phyloP scores from a whole-genome alignment of 2,888 invertebrate genomes.

The Hylaea fasciaria region DNA sequence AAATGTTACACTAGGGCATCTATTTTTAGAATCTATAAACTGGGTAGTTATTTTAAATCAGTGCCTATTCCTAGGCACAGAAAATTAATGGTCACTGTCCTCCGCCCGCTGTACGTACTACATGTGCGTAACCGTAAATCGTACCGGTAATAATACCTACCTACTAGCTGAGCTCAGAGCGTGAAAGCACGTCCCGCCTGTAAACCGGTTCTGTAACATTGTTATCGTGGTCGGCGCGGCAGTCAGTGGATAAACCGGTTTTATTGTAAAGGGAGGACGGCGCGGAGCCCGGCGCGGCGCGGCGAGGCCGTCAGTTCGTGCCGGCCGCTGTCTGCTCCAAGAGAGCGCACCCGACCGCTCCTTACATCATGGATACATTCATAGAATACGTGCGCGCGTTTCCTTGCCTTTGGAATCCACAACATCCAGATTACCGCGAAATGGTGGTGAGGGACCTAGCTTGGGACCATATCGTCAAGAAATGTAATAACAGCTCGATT shows the following conservation, averaged over 20 bases:
- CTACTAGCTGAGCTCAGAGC: constrained; percentile 25
- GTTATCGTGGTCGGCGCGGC: constrained; percentile 41
- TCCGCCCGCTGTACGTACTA: constrained; percentile 15
- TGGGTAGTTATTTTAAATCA: not conserved
- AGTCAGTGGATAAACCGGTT: constrained; percentile 69
- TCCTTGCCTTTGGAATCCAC: constrained; percentile 76
- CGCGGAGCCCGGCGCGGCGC: constrained; percentile 38
- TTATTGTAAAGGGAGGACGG: constrained; percentile 62
- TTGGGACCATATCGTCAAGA: constrained; percentile 72
- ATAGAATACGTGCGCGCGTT: constrained; percentile 72
- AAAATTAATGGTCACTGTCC: constrained; percentile 10
- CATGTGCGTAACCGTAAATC: constrained; percentile 31
- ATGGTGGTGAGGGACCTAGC: constrained; percentile 70
- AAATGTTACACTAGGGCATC: constrained; percentile 10
- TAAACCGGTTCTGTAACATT: constrained; percentile 47
- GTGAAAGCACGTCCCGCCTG: constrained; percentile 49
- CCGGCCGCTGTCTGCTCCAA: constrained; percentile 14
- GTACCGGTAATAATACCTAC: constrained; percentile 25
- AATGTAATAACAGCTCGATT: constrained; percentile 64
- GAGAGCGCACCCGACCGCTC: constrained; percentile 1
- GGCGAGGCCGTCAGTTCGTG: constrained; percentile 24
- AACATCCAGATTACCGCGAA: constrained; percentile 73
- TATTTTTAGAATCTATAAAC: too few species aligned
- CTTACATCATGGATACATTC: constrained; percentile 64
- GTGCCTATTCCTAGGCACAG: too few species aligned